Conservation (phyloP, 2,113 vertebrate species). For the Turnix velox region DNA sequence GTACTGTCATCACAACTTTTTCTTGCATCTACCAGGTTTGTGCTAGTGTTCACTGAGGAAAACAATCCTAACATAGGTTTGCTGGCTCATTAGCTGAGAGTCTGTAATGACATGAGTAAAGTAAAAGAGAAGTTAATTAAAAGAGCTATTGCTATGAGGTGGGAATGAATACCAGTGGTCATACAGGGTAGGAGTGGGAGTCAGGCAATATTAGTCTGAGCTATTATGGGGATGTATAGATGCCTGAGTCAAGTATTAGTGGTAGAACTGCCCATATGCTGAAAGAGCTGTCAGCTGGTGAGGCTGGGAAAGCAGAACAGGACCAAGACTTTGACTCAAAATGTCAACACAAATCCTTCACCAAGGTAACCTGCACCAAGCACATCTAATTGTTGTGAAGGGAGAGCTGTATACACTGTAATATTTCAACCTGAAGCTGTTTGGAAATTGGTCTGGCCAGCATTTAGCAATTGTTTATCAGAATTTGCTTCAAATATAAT, state of each 20-base stretch:
- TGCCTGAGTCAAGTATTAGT: background rate
- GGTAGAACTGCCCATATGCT: background rate
- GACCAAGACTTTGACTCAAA: background rate
- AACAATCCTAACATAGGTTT: constrained; percentile 34
- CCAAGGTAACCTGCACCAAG: background rate
- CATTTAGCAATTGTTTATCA: background rate
- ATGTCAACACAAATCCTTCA: background rate
- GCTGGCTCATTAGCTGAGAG: constrained; percentile 3
- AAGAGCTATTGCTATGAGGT: background rate
- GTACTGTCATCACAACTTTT: background rate
- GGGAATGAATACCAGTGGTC: background rate
- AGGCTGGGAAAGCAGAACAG: background rate
- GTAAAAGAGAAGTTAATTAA: constrained; percentile 31
- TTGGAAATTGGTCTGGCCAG: background rate
- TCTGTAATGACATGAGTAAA: constrained; percentile 17
- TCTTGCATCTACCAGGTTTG: background rate
- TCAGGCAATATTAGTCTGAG: background rate
- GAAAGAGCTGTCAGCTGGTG: background rate
- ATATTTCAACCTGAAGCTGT: constrained; percentile 15
- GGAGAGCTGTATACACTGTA: background rate
- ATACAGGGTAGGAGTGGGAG: background rate
- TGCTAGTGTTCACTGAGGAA: background rate
- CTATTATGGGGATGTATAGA: background rate
- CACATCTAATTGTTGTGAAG: background rate
- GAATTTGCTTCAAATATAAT: constrained; percentile 12